Percentiles rank a stretch among this genome's conserved stretches.
phyloP scores from a whole-genome alignment of 2,113 vertebrate genomes.

The Emydura subglobosa region DNA sequence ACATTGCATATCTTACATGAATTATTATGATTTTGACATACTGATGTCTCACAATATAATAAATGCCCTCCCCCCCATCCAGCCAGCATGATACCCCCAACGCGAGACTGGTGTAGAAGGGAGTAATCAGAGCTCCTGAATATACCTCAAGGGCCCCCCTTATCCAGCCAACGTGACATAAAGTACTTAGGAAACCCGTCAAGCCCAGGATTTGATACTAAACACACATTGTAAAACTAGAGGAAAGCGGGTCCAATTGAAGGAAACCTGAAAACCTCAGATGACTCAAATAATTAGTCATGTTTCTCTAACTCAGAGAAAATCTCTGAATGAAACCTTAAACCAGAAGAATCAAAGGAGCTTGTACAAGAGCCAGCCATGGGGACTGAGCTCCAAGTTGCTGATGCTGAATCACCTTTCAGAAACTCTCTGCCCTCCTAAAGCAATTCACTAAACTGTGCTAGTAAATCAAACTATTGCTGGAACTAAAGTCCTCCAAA shows the following conservation, averaged over 20 bases:
- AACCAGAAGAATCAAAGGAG: not conserved
- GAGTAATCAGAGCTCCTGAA: no score
- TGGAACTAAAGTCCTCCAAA: not conserved
- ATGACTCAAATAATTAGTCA: not conserved
- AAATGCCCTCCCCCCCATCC: no score
- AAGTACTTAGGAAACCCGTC: not conserved
- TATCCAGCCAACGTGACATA: no score
- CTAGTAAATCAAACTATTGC: not conserved
- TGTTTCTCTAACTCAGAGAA: not conserved
- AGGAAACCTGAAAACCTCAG: not conserved
- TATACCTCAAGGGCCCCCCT: no score
- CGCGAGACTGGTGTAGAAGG: no score
- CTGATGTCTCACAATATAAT: no score
- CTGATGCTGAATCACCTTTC: not conserved
- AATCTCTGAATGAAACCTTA: not conserved
- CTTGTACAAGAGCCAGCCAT: slow-evolving; percentile 3
- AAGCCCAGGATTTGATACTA: not conserved
- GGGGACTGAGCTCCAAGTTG: not conserved
- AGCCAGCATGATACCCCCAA: no score
- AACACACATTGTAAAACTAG: rapidly evolving
- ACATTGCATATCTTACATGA: no score
- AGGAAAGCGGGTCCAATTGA: not conserved
- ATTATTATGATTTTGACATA: no score
- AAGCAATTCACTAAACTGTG: slow-evolving; percentile 22
- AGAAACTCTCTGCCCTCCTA: not conserved